A percentile compares a stretch with the other conserved stretches of the same genome.
These are phyloP conservation scores for Halyomorpha halys DNA, from an alignment of 1,140 invertebrate species.

Conservation along the genomic window DNA sequence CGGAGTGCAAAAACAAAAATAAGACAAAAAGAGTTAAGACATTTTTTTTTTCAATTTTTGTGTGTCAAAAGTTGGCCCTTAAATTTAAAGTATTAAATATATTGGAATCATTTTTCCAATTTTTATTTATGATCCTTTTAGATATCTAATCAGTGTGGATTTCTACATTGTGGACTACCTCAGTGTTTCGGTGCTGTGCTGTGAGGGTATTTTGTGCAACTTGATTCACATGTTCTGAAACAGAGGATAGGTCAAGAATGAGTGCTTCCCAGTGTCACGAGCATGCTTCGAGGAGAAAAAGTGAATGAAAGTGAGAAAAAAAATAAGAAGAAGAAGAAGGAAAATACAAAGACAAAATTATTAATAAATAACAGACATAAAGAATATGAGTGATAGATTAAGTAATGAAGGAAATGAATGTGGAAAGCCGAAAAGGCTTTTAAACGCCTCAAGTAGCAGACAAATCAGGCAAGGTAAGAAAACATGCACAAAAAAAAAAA, in stretches of 20 bases:
- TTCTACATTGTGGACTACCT: slow-evolving; percentile 17
- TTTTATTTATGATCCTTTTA: too few species aligned
- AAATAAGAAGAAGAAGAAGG: background rate
- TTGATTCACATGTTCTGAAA: slow-evolving; percentile 16
- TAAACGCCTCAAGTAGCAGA: background rate
- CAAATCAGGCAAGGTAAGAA: slow-evolving; percentile 4
- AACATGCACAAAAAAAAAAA: slow-evolving; percentile 1
- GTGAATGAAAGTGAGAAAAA: background rate
- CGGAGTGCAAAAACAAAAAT: background rate
- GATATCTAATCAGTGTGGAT: slow-evolving; percentile 2
- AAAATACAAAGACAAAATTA: slow-evolving; percentile 11
- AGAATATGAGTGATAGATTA: too few species aligned
- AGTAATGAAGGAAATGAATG: background rate
- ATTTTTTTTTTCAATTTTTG: too few species aligned
- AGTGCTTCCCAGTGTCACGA: slow-evolving; percentile 3
- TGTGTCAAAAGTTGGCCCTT: too few species aligned
- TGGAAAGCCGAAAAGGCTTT: background rate
- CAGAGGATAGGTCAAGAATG: slow-evolving; percentile 10
- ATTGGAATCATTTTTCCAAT: too few species aligned
- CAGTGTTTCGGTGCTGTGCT: slow-evolving; percentile 8
- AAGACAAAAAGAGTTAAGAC: too few species aligned
- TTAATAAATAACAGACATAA: too few species aligned
- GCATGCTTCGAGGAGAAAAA: background rate
- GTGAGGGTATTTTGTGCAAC: slow-evolving; percentile 16
- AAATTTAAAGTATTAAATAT: too few species aligned